Conservation (phyloP, 37 sponge, comb jelly and placozoan species). For the Oopsacas minuta region DNA sequence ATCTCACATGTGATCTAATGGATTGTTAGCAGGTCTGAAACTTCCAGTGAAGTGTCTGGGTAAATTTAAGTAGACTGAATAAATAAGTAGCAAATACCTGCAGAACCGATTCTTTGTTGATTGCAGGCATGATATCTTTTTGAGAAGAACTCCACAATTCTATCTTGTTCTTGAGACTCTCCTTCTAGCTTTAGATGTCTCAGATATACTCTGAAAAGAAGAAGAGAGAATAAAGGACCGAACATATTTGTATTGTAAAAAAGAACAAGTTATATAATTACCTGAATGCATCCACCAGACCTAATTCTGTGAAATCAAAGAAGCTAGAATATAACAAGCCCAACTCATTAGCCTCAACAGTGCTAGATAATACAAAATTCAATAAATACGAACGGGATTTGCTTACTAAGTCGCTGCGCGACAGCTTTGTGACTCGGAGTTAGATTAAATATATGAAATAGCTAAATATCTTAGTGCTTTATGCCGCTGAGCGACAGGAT, state of each 20-base stretch:
- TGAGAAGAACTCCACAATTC: constrained; percentile 2
- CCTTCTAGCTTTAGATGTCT: constrained; percentile 10
- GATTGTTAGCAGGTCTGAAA: too few species aligned
- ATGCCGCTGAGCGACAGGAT: too few species aligned
- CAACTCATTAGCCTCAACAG: neutral
- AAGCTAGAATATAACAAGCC: neutral
- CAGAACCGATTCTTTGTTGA: neutral
- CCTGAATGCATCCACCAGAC: neutral
- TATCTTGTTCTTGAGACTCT: constrained; percentile 8
- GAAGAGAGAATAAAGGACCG: neutral
- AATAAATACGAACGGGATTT: too few species aligned
- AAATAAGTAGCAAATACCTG: neutral
- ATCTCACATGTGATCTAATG: too few species aligned
- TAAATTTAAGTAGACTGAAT: too few species aligned
- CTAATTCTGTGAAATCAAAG: neutral
- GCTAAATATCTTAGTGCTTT: too few species aligned
- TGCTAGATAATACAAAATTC: too few species aligned
- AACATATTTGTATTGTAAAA: neutral
- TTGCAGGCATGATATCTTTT: neutral
- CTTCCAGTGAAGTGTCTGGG: too few species aligned
- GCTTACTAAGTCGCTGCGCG: too few species aligned
- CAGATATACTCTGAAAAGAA: neutral
- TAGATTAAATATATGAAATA: too few species aligned
- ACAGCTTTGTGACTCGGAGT: too few species aligned
- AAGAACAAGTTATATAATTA: neutral